Evolutionary conservation across 2,797 vertebrate genomes (phyloP).

Genomic region (Dermochelys coriacea): DNA sequence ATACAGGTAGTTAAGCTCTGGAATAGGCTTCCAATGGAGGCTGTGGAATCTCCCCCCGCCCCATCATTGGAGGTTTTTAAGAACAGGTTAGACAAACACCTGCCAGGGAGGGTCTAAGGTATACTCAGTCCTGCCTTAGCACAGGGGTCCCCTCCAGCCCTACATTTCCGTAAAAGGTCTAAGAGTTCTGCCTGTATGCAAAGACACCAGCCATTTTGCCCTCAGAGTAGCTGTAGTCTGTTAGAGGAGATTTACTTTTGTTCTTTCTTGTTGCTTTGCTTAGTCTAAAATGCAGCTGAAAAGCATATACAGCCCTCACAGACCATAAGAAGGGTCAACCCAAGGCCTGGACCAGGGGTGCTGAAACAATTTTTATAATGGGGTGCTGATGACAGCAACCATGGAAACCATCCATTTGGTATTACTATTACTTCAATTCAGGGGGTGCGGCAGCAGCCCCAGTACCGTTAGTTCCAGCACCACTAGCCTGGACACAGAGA

Average conservation of each 20-base stretch:
- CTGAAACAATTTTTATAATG: too few species aligned
- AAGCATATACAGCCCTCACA: background rate
- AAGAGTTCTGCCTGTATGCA: conserved; percentile 7
- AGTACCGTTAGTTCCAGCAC: too few species aligned
- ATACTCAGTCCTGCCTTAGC: background rate
- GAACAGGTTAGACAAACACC: background rate
- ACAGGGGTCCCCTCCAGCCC: background rate
- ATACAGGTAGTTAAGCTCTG: background rate
- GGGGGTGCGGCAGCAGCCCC: too few species aligned
- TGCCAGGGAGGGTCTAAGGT: background rate
- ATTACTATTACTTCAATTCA: too few species aligned
- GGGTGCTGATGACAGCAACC: too few species aligned
- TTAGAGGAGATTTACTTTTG: conserved; percentile 2
- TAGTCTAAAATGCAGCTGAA: conserved; percentile 27
- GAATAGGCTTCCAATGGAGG: background rate
- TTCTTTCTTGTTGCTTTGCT: background rate
- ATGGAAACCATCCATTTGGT: too few species aligned
- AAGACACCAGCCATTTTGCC: background rate
- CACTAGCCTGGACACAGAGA: too few species aligned
- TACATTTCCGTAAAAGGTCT: background rate
- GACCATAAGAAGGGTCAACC: background rate
- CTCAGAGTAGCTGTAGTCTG: background rate
- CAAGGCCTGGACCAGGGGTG: background rate
- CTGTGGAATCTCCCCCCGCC: background rate
- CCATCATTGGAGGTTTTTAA: background rate